Percentiles rank a stretch among this genome's conserved stretches.
Evolutionary conservation across 2,888 invertebrate species (phyloP).

Genomic region (Microplitis manilae): DNA sequence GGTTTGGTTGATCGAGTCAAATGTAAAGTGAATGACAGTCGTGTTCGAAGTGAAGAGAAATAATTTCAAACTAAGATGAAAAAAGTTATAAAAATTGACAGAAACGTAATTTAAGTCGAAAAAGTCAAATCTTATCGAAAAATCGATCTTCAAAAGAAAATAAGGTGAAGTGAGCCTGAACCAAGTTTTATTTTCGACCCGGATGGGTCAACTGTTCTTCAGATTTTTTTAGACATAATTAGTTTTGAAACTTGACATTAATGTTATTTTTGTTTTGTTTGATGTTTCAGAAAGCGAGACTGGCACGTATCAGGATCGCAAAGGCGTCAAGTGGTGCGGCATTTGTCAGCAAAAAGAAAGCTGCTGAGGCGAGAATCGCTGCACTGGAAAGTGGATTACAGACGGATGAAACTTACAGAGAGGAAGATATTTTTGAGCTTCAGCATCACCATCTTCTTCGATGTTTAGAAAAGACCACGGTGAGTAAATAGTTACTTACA

Average conservation of each 20-base stretch:
- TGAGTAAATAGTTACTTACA: conserved; percentile 71
- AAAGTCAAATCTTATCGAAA: no score
- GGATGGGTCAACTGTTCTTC: no score
- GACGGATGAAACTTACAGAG: conserved; percentile 88
- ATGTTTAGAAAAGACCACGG: conserved; percentile 98
- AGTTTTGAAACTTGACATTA: background rate
- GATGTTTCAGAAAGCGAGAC: conserved; percentile 93
- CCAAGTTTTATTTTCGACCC: no score
- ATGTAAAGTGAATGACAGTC: no score
- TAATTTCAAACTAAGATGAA: no score
- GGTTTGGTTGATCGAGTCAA: no score
- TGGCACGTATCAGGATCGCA: conserved; percentile 98
- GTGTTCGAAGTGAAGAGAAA: no score
- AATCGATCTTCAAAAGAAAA: no score
- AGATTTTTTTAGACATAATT: no score
- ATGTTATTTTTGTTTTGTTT: conserved; percentile 32
- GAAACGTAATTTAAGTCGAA: no score
- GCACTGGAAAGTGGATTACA: conserved; percentile 95
- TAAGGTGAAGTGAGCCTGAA: no score
- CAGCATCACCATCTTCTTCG: conserved; percentile 98
- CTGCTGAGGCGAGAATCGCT: conserved; percentile 94
- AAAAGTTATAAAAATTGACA: no score
- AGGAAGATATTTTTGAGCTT: conserved; percentile 98
- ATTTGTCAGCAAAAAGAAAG: conserved; percentile 98
- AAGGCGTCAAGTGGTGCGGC: conserved; percentile 99